These are phyloP conservation scores for Celastrina argiolus DNA, from an alignment of 2,888 invertebrate species.

Conservation along the genomic window DNA sequence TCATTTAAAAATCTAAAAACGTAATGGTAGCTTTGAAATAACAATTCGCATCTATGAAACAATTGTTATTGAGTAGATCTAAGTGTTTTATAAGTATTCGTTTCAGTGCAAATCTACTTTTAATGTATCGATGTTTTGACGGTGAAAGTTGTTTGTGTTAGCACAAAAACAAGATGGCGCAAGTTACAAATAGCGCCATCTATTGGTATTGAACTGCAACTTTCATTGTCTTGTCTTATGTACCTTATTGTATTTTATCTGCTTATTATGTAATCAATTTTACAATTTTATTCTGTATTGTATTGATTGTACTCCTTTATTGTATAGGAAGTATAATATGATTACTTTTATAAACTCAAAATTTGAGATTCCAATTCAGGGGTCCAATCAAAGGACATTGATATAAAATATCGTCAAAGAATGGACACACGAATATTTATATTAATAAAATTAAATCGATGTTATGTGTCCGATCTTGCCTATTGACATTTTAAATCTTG, in stretches of 20 bases:
- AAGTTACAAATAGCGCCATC: background rate
- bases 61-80: slow-evolving; percentile 26
- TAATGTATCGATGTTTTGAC: slow-evolving; percentile 14
- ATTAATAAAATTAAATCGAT: slow-evolving; percentile 32
- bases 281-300: background rate
- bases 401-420: slow-evolving; percentile 10
- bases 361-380: background rate
- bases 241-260: slow-evolving; percentile 17
- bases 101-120: slow-evolving; percentile 20
- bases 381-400: slow-evolving; percentile 7
- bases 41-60: slow-evolving; percentile 29
- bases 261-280: background rate
- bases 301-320: slow-evolving; percentile 13
- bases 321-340: background rate
- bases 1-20: background rate
- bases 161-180: background rate
- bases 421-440: slow-evolving; percentile 24
- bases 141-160: slow-evolving; percentile 11
- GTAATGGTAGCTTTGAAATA: background rate
- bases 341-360: background rate
- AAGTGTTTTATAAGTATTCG: slow-evolving; percentile 19
- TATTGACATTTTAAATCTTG: slow-evolving; percentile 30
- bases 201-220: background rate
- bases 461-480: slow-evolving; percentile 65
- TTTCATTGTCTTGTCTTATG: slow-evolving; percentile 1